Evolutionary conservation across 2,797 vertebrate species (phyloP).

Genomic region (Yasuhikotakia modesta): DNA sequence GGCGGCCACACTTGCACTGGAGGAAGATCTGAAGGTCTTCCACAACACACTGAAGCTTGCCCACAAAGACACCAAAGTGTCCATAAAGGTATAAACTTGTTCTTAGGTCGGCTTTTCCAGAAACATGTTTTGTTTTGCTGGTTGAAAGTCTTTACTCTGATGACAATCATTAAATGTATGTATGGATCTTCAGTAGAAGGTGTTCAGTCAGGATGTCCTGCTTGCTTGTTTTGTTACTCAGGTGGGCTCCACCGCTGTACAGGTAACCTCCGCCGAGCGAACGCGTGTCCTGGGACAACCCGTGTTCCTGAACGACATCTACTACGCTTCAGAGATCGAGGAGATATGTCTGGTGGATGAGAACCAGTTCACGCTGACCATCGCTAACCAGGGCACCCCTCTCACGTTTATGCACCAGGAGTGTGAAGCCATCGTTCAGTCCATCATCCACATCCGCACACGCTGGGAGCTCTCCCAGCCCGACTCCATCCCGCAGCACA

Average conservation of each 20-base stretch:
- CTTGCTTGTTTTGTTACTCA: slow-evolving; percentile 60
- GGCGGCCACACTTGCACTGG: slow-evolving; percentile 91
- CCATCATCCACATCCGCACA: slow-evolving; percentile 95
- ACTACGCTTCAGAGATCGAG: slow-evolving; percentile 97
- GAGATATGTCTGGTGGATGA: slow-evolving; percentile 97
- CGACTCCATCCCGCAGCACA: slow-evolving; percentile 97
- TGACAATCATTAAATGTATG: too few species aligned
- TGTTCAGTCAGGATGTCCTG: too few species aligned
- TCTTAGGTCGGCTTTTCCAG: too few species aligned
- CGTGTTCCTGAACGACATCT: slow-evolving; percentile 95
- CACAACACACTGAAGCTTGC: slow-evolving; percentile 95
- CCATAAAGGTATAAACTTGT: slow-evolving; percentile 99
- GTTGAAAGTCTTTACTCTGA: too few species aligned
- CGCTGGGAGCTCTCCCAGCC: slow-evolving; percentile 97
- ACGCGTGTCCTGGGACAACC: slow-evolving; percentile 93
- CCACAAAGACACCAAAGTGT: slow-evolving; percentile 98
- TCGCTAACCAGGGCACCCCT: slow-evolving; percentile 96
- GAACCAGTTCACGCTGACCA: slow-evolving; percentile 97
- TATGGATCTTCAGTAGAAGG: too few species aligned
- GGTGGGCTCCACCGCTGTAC: slow-evolving; percentile 95
- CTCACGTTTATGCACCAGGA: slow-evolving; percentile 99
- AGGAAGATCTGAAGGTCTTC: slow-evolving; percentile 96
- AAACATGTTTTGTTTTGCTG: too few species aligned
- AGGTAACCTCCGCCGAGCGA: slow-evolving; percentile 93
- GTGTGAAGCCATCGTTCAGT: slow-evolving; percentile 96